phyloP scores from a whole-genome alignment of 1,140 invertebrate genomes.

The Acromyrmex heyeri region DNA sequence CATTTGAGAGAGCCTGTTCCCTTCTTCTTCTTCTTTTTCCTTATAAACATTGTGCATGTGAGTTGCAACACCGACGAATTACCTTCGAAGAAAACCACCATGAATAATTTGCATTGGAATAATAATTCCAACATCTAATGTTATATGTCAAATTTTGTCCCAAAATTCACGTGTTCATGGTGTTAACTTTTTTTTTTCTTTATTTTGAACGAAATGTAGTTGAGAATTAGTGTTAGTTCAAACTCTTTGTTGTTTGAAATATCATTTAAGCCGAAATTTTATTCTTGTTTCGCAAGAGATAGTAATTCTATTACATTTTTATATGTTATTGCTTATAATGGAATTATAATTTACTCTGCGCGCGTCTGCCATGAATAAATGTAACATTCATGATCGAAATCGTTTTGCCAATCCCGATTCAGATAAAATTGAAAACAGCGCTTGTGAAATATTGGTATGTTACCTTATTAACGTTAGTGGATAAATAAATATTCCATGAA shows the following conservation, averaged over 20 bases:
- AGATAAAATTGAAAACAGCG: slow-evolving; percentile 52
- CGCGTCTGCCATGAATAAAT: slow-evolving; percentile 31
- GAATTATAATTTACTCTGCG: slow-evolving; percentile 34
- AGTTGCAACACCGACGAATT: neutral
- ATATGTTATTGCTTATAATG: slow-evolving; percentile 41
- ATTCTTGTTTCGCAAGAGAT: neutral
- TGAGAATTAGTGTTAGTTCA: neutral
- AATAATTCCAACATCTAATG: neutral
- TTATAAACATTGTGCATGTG: neutral
- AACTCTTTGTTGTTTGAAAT: neutral
- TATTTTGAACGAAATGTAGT: neutral
- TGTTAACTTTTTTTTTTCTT: neutral
- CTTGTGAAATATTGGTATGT: slow-evolving; percentile 42
- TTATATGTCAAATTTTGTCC: neutral
- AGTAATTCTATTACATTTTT: slow-evolving; percentile 38
- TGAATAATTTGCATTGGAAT: slow-evolving; percentile 70
- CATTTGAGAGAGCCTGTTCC: slow-evolving; percentile 2
- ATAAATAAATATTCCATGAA: slow-evolving; percentile 45
- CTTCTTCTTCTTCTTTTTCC: neutral
- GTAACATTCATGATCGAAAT: slow-evolving; percentile 53
- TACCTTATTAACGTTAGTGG: slow-evolving; percentile 41
- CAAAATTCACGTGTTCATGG: neutral
- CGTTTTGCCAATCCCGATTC: slow-evolving; percentile 42
- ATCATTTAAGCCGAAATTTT: slow-evolving; percentile 16
- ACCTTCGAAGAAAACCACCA: slow-evolving; percentile 40